Base-by-base conservation (phyloP, 2,113 vertebrate species). In the Hiodon alosoides region DNA sequence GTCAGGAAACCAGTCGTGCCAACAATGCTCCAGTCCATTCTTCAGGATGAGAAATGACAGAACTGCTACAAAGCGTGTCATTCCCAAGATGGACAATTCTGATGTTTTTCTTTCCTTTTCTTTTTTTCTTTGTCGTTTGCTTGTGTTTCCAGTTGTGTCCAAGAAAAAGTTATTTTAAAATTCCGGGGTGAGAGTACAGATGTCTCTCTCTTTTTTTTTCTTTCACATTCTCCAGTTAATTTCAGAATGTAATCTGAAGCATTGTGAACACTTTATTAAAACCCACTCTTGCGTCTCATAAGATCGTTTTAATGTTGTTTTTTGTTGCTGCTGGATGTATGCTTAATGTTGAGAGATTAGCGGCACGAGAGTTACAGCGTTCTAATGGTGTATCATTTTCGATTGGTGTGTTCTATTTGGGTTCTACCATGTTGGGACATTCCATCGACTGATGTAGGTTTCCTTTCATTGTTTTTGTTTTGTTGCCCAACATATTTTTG, bases 1-100 rank as follows among this genome's bases (percentile, higher is more conserved):
- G 85, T 89, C 81, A 89, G 85, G 81, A 84, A 87, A 86, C 87
- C 89, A 87, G 88, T 89, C 89, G 89, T 88, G 76, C 88, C 88
- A 83, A 78, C 80, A 76, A 85, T 87, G 83, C 87, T 80, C 83
- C 87, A 90, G 89, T 89, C 90, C 89, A 87, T 90, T 87, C 84
- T 74, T 85, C 84, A 86, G 89, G 85, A 90, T 89, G 87, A 89
- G 85, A 90, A 87, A 90, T 90, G 90, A 90, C 90, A 89, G 89
- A 83, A 85, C 79, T 83, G 87, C 75, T 90, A 91, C 90, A 92
- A 91, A 91, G 89, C 83, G 88, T 89, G 87, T 87, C 91, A 89
- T 90, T 88, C 82, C 78, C 84, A 85, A 86, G 89, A 89, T 86
- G 88, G 89, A 91, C 90, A 91, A 85, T 86, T 31, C 31, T 91